A percentile compares a stretch with the other conserved stretches of the same genome.
phyloP scores from a whole-genome alignment of 2,888 invertebrate genomes.

The Homarus gammarus region DNA sequence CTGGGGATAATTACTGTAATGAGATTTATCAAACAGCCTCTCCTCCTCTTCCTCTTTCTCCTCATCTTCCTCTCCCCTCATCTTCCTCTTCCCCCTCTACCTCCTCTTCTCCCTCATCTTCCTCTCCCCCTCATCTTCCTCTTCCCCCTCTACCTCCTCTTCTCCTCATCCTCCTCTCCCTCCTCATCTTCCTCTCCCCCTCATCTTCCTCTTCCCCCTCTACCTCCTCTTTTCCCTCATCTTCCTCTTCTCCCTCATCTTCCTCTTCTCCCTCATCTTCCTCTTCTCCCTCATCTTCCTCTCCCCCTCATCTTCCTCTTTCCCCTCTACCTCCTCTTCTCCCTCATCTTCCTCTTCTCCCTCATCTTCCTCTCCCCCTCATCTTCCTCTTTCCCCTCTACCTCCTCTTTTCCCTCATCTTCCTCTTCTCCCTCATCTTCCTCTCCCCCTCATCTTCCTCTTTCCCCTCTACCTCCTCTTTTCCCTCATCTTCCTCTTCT shows the following conservation, averaged over 20 bases:
- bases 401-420: too few species aligned
- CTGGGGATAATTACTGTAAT: not conserved
- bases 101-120: not conserved
- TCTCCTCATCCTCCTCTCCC: too few species aligned
- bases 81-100: not conserved
- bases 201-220: not conserved
- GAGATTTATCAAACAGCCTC: too few species aligned
- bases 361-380: too few species aligned
- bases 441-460: not conserved
- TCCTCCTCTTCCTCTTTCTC: not conserved
- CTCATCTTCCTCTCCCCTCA: not conserved
- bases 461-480: too few species aligned
- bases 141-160: not conserved
- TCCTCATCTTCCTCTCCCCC: not conserved
- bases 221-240: too few species aligned
- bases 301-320: not conserved
- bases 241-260: not conserved
- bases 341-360: too few species aligned
- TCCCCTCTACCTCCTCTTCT: not conserved
- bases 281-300: not conserved
- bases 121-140: not conserved
- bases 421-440: too few species aligned
- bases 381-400: not conserved
- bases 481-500: too few species aligned
- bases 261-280: not conserved